These are phyloP conservation scores for Bombylius major DNA, from an alignment of 2,888 invertebrate genomes.

Conservation along the genomic window DNA sequence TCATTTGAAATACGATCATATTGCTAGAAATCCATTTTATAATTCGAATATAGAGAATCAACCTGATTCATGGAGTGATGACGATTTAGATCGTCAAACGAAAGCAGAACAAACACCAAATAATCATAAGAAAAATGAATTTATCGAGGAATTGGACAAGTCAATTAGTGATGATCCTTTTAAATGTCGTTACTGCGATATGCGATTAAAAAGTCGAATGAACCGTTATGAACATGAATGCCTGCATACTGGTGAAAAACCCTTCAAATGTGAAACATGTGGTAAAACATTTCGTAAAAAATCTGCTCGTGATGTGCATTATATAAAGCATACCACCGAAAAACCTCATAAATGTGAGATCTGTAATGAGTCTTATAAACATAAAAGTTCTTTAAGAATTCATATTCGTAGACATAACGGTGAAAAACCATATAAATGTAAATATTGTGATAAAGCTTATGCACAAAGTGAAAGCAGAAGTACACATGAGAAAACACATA, in stretches of 20 bases:
- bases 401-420: neutral
- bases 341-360: neutral
- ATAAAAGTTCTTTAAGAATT: no score
- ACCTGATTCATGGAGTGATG: no score
- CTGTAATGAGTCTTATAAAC: neutral
- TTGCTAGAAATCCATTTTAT: no score
- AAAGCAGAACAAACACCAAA: no score
- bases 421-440: no score
- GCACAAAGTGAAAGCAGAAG: neutral
- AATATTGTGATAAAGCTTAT: neutral
- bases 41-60: no score
- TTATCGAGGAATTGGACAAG: no score
- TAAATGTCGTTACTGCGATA: neutral
- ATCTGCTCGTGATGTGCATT: neutral
- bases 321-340: neutral
- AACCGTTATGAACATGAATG: neutral
- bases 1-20: no score
- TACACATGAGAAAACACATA: neutral
- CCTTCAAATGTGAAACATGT: neutral
- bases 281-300: neutral
- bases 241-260: neutral
- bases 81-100: no score
- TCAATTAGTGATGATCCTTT: neutral
- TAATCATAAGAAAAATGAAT: no score
- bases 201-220: neutral